Percentiles rank a stretch among this genome's conserved stretches.
Evolutionary conservation across 2,113 vertebrate species (phyloP).

Genomic region (Bambusicola thoracicus): DNA sequence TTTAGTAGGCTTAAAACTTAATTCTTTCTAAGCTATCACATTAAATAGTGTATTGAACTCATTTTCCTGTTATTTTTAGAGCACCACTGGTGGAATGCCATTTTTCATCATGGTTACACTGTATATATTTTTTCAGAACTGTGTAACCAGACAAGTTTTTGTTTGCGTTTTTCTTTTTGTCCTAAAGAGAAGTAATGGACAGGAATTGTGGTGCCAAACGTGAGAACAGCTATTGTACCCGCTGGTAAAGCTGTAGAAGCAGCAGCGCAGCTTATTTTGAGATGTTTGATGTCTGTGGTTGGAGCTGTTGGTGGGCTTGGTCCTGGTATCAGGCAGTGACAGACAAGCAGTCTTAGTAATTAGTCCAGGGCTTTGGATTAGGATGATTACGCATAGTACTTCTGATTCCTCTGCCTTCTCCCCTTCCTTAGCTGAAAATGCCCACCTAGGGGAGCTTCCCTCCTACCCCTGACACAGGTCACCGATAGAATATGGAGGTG

Average conservation of each 20-base stretch:
- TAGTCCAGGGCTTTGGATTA: neutral
- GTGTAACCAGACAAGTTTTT: neutral
- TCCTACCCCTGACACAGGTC: neutral
- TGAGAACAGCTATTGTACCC: neutral
- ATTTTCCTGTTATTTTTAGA: neutral
- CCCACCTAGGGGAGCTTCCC: neutral
- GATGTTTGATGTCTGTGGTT: neutral
- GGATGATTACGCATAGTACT: neutral
- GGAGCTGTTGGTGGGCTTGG: neutral
- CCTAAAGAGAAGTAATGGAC: neutral
- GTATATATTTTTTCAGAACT: neutral
- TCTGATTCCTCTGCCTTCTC: neutral
- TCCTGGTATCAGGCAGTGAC: neutral
- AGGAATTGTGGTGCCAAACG: neutral
- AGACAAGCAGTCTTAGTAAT: neutral
- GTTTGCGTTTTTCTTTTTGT: neutral
- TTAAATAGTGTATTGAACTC: neutral
- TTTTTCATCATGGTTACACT: neutral
- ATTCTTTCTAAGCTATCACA: neutral
- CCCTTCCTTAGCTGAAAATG: neutral
- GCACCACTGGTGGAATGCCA: too few relatives aligned
- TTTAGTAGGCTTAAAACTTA: neutral
- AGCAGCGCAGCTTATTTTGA: neutral
- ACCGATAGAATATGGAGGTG: neutral
- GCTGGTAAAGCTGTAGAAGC: neutral